Conservation (phyloP, 30 jellyfish, hydroid and myxozoan species). For the Mastigias papua region DNA sequence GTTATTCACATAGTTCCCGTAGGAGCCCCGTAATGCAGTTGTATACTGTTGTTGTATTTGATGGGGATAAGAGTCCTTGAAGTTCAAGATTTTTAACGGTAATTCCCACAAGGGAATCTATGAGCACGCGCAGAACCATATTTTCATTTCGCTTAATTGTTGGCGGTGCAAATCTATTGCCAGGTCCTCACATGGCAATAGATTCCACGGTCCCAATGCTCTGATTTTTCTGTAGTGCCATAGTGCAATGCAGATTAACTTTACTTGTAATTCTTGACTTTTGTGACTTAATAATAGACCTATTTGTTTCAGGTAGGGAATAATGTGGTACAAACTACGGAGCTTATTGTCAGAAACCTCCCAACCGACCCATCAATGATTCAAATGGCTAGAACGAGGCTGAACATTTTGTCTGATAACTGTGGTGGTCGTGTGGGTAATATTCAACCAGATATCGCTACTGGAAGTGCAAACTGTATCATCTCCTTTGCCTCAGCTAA, state of each 20-base stretch:
- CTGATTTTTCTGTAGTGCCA: not conserved
- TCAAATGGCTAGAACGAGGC: slow-evolving; percentile 23
- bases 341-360: slow-evolving; percentile 49
- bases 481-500: not conserved
- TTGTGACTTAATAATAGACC: not conserved
- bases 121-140: too few relatives aligned
- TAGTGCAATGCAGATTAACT: not conserved
- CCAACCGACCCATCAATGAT: slow-evolving; percentile 36
- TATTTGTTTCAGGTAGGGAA: not conserved
- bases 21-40: too few relatives aligned
- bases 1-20: too few relatives aligned
- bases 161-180: too few relatives aligned
- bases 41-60: too few relatives aligned
- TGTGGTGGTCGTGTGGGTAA: slow-evolving; percentile 82
- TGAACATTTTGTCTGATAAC: slow-evolving; percentile 51
- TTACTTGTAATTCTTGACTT: not conserved
- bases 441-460: not conserved
- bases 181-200: not conserved
- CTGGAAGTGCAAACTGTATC: not conserved
- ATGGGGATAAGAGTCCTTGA: too few relatives aligned
- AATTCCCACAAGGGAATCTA: too few relatives aligned
- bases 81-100: not conserved
- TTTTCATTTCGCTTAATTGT: too few relatives aligned
- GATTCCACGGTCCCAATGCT: not conserved
- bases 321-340: not conserved